Evolutionary conservation across 2,797 vertebrate genomes (phyloP), one percentile per base, ranked within the genome.

Genomic region (Apodemus agrarius): DNA sequence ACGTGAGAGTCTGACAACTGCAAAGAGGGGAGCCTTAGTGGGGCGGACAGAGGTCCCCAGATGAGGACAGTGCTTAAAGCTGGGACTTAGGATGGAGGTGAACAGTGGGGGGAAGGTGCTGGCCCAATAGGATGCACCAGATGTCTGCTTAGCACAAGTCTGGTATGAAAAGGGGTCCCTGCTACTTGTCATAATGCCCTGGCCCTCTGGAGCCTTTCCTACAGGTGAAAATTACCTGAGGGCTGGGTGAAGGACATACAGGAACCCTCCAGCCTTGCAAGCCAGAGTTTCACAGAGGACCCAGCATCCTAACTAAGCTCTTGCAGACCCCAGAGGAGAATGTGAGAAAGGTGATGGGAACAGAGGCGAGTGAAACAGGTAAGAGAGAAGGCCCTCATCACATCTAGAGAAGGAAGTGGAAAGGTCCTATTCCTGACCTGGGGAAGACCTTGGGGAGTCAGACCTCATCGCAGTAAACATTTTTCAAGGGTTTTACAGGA

Each of bases 1-100:
- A 22, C 19, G 31, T 0, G 4, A 40, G 0, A 1, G 24, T 3
- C 52, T 21, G 49, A 31, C 10, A 63, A 26, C 14, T 24, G 6
- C 1, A 17, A 37, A 67, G 19, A 21, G 40, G 26, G 6, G 11
- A 7, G 2, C 0, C 22, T 24, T 40, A 5, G 1, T n/a, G 26
- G 72, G 37, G n/a, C 43, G 26, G 69, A 34, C 34, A 57, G 34
- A 37, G 46, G 22, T 37, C 29, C 31, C 81, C 40, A 87, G 59
- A 65, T 43, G 59, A 74, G 83, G 63, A n/a, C 7, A 49, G 21
- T 37, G 17, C 9, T 34, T 76, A 7, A 43, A 8, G 0, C 21
- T 49, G 9, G 12, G n/a, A 54, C 37, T 87, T 74, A 72, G 67
- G 49, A 19, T 57, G 21, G 37, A 26, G 2, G 16, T 0, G 4